Base-by-base conservation (phyloP, 2,888 invertebrate species). In the Troglohyphantes excavatus region DNA sequence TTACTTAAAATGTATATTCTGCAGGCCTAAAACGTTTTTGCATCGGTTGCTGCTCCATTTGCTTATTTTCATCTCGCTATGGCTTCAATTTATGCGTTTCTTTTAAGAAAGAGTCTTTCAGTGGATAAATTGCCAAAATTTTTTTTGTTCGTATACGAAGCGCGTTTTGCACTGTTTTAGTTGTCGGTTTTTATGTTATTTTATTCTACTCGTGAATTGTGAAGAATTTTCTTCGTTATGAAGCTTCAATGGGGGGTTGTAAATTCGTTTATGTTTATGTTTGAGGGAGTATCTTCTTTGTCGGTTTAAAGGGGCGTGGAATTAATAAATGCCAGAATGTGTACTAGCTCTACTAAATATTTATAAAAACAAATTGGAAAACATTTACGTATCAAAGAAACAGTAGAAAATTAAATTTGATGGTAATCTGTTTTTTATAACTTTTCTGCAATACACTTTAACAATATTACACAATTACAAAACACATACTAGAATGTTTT, bases 221-320 rank as follows among this genome's bases (percentile, higher is more conserved):
- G 9, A n/a, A n/a, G n/a, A 17, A 26, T 61, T 76, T 76, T 63
- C 61, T 76, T 76, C 61, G 61, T 76, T 76, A 76, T 21, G 75
- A 19, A 39, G 13, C 3, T 33, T 33, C 17, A 9, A 33, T 70
- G 68, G n/a, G 46, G 26, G 23, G 72, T 46, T 73, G 72, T 26
- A 75, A 75, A 75, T 75, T 75, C 61, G 29, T 75, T 75, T 75
- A 75, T 75, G 75, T 61, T 75, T 61, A 75, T 21, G 59, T 61
- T 29, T 33, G 21, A 29, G 23, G 68, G 39, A 70, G 39, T 33
- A 70, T 70, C 33, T 9, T 3, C 33, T 33, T 33, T 3, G 53
- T 13, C 13, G n/a, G 9, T 53, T 53, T 53, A 53, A n/a, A 13
- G 13, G n/a, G 5, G 53, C 2, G 13, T 11, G 1, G 39, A 39